Percentiles rank a stretch among this genome's conserved stretches.
Evolutionary conservation across 2,888 invertebrate species (phyloP).

Genomic region (Sesamia inferens): DNA sequence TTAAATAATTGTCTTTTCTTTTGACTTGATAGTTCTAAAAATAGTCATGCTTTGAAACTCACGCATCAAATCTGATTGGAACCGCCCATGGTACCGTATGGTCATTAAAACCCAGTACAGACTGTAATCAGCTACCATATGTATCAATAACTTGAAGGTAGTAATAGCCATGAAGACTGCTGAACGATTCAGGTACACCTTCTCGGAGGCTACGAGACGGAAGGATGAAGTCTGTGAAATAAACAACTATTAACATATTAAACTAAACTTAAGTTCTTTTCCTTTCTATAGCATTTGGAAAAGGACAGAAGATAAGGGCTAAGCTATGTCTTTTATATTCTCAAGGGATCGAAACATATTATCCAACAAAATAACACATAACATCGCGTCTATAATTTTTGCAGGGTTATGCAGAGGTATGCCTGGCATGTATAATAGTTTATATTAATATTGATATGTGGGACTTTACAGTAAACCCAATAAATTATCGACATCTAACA

Average conservation of each 20-base stretch:
- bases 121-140: slow-evolving; percentile 94
- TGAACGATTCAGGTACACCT: slow-evolving; percentile 86
- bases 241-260: not conserved
- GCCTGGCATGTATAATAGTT: too few species aligned
- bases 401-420: too few species aligned
- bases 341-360: too few species aligned
- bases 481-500: not conserved
- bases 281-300: too few species aligned
- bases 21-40: too few species aligned
- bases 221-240: slow-evolving; percentile 89
- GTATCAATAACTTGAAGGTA: slow-evolving; percentile 92
- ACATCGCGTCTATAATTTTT: too few species aligned
- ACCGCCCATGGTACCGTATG: slow-evolving; percentile 78
- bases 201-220: slow-evolving; percentile 90
- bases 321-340: too few species aligned
- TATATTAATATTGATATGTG: too few species aligned
- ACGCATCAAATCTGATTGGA: slow-evolving; percentile 75
- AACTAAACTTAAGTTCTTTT: too few species aligned
- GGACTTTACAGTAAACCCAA: not conserved
- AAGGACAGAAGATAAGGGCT: too few species aligned
- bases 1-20: too few species aligned
- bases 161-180: slow-evolving; percentile 91
- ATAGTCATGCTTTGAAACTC: slow-evolving; percentile 49
- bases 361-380: too few species aligned
- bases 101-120: slow-evolving; percentile 93